Conservation (phyloP, 2,113 vertebrate species). For the Ginglymostoma cirratum region DNA sequence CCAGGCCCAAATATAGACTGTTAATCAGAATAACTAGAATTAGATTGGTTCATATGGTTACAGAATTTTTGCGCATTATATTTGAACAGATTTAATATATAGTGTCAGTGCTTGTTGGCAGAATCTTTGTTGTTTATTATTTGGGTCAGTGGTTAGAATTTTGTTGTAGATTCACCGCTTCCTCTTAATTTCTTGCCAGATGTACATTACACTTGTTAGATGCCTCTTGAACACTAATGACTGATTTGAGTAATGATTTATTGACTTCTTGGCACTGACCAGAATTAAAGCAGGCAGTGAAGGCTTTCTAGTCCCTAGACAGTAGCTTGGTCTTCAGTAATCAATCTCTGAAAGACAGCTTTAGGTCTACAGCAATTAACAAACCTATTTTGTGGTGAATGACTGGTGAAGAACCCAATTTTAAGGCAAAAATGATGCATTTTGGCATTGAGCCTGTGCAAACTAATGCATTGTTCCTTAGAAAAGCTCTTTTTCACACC, state of each 20-base stretch:
- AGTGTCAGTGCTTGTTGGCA: not conserved
- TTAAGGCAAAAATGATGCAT: slow-evolving; percentile 21
- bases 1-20: not conserved
- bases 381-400: slow-evolving; percentile 52
- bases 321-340: slow-evolving; percentile 49
- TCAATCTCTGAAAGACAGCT: slow-evolving; percentile 49
- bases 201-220: slow-evolving; percentile 45
- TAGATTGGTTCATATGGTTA: not conserved
- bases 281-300: slow-evolving; percentile 54
- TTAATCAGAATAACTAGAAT: not conserved
- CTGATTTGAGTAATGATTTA: slow-evolving; percentile 52
- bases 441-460: not conserved
- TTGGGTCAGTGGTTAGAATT: not conserved
- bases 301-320: slow-evolving; percentile 47
- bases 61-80: not conserved
- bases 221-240: slow-evolving; percentile 48
- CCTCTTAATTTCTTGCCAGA: slow-evolving; percentile 20
- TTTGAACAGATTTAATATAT: not conserved
- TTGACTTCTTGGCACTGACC: slow-evolving; percentile 52
- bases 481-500: not conserved
- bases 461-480: not conserved
- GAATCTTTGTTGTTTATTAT: not conserved
- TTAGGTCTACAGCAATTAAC: slow-evolving; percentile 55
- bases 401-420: slow-evolving; percentile 44
- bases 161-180: slow-evolving; percentile 12